Evolutionary conservation across 2,113 vertebrate species (phyloP).

Genomic region (Nerophis ophidion): DNA sequence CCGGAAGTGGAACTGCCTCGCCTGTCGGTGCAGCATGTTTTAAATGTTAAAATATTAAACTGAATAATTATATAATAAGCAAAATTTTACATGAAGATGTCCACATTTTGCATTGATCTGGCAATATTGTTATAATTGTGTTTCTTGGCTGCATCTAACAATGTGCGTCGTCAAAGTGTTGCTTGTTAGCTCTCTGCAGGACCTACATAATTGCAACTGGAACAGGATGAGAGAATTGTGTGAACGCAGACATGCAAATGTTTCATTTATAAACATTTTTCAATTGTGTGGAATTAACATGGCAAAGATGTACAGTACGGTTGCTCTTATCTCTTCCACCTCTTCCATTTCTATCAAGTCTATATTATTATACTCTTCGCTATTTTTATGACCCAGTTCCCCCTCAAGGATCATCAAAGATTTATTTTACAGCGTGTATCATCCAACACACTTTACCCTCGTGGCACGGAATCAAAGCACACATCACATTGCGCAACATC

Average conservation of each 20-base stretch:
- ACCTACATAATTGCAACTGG: too few relatives aligned
- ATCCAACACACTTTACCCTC: background rate
- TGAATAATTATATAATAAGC: too few relatives aligned
- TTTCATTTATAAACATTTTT: conserved; percentile 30
- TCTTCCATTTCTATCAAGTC: conserved; percentile 11
- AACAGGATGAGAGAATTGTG: background rate
- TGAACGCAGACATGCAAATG: conserved; percentile 23
- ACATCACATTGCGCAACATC: background rate
- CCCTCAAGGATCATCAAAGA: conserved; percentile 30
- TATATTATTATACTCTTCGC: conserved; percentile 12
- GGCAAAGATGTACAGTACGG: conserved; percentile 24
- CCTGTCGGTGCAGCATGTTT: too few relatives aligned
- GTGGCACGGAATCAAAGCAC: conserved; percentile 20
- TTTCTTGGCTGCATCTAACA: too few relatives aligned
- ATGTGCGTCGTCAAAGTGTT: too few relatives aligned
- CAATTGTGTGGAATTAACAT: conserved; percentile 15
- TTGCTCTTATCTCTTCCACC: conserved; percentile 13
- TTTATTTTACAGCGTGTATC: conserved; percentile 20
- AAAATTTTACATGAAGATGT: too few relatives aligned
- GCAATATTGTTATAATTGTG: too few relatives aligned
- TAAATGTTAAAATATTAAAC: too few relatives aligned
- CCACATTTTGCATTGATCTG: too few relatives aligned
- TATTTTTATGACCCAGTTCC: conserved; percentile 25
- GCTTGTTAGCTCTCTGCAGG: too few relatives aligned
- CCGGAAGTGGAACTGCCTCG: too few relatives aligned